Percentiles rank a stretch among this genome's conserved stretches.
Evolutionary conservation across 2,113 vertebrate genomes (phyloP).

Genomic region (Indri indri): DNA sequence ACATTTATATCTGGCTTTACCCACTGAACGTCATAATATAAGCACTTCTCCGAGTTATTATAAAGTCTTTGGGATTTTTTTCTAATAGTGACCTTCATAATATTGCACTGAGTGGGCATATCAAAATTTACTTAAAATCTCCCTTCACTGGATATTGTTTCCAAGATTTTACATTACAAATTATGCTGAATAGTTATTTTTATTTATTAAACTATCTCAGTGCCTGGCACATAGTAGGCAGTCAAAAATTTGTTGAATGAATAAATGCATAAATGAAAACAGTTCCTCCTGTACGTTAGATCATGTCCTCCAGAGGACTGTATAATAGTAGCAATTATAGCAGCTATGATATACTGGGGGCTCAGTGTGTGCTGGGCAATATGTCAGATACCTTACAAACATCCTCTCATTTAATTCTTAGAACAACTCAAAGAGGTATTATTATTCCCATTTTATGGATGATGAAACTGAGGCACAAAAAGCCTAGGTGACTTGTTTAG

Average conservation of each 20-base stretch:
- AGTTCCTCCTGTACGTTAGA: background rate
- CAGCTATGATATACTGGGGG: background rate
- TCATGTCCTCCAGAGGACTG: background rate
- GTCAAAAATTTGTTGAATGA: background rate
- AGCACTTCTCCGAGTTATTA: background rate
- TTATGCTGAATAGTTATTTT: background rate
- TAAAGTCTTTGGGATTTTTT: background rate
- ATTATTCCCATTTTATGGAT: background rate
- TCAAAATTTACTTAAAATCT: background rate
- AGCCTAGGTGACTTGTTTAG: background rate
- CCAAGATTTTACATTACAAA: background rate
- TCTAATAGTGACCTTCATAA: background rate
- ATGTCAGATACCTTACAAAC: background rate
- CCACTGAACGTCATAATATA: background rate
- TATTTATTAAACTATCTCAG: background rate
- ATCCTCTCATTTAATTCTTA: background rate
- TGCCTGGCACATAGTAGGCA: background rate
- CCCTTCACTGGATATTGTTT: background rate
- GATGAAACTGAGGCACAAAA: background rate
- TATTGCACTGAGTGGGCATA: background rate
- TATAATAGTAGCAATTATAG: background rate
- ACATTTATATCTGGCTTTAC: background rate
- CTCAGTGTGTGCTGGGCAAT: background rate
- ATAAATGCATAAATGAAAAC: background rate
- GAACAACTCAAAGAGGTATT: background rate